Base-by-base conservation (phyloP, 2,888 invertebrate species). In the Chaitophorus viminalis region DNA sequence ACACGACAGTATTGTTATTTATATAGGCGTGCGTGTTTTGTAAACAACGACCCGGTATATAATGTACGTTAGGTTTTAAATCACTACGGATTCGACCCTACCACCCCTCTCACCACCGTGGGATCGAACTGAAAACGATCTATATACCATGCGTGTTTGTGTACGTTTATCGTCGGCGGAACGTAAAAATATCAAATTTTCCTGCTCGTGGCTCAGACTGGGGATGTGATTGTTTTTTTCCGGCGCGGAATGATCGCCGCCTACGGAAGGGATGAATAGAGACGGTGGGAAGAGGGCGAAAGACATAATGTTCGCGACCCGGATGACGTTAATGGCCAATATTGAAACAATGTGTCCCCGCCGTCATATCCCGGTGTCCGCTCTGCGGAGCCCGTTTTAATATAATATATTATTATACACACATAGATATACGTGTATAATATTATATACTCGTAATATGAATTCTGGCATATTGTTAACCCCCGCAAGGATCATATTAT, bases 391-490 rank as follows among this genome's bases (percentile, higher is more conserved):
- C 31, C 77, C 86, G 79, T 86, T 86, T 46, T 46, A 46, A 46
- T 46, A 46, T 46, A 46, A 46, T 46, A 46, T 46, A 39, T 9
- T 39, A 8, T n/a, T 39, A 39, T 39, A 39, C 9, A 39, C 11
- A 46, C 46, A 14, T 46, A 46, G 3, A 36, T 36, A 36, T 36
- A 36, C 36, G 36, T 36, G n/a, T n/a, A n/a, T n/a, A n/a, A n/a
- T n/a, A n/a, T n/a, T n/a, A n/a, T n/a, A n/a, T n/a, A n/a, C n/a
- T n/a, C n/a, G 6, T 86, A 78, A 86, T 86, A 86, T 86, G 79
- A 86, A 86, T 86, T 86, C 54, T 86, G 86, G 86, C 86, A 86
- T 86, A 86, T 86, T 86, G 86, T 86, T 86, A 86, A 86, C 86
- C 46, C n/a, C 86, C 86, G 72, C 83, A 65, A 86, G 72, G 86